Base-by-base conservation (phyloP, 1,140 invertebrate species). In the Drosophila nigromelanica region DNA sequence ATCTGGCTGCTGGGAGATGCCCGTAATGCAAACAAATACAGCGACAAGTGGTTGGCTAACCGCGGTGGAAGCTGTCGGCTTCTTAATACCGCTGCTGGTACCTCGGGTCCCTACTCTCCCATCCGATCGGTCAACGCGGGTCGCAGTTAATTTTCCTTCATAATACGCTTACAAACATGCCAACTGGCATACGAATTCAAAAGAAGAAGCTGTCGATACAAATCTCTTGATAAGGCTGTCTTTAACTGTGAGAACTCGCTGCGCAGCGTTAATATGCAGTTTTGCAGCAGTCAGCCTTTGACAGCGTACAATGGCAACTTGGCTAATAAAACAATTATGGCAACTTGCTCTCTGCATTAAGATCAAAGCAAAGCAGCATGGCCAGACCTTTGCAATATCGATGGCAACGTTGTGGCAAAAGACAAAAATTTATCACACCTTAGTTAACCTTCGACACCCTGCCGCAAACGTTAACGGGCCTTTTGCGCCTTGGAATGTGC, bases 371-470 rank as follows among this genome's bases (percentile, higher is more conserved):
- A 69, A 63, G 14, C 39, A 18, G 18, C 18, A 18, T 18, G 18
- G 18, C 18, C 18, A 82, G 79, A 76, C 64, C 81, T 74, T 74
- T 78, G 50, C 76, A 74, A 80, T 82, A 87, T 87, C 82, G 83
- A 82, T 87, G 83, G 61, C 67, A 70, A 47, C 14, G 39, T 51
- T 27, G 70, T 27, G 39, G 58, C 15, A 59, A 72, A 61, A 66
- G 55, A 76, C 67, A 89, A 83, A 89, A 82, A 89, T 89, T 89
- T 89, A 89, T 89, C 85, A 89, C 85, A 89, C 85, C 85, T 89
- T 89, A 89, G 85, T 89, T 89, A 85, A 89, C 85, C 85, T 69
- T 64, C 85, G 83, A 78, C 80, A 87, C 85, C 85, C 75, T 81
- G 78, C 74, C 52, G 64, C 60, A 72, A 69, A 80, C 72, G 61